Evolutionary conservation across 2,888 invertebrate genomes (phyloP), one percentile per base, ranked within the genome.

Genomic region (Pelosia muscerda): DNA sequence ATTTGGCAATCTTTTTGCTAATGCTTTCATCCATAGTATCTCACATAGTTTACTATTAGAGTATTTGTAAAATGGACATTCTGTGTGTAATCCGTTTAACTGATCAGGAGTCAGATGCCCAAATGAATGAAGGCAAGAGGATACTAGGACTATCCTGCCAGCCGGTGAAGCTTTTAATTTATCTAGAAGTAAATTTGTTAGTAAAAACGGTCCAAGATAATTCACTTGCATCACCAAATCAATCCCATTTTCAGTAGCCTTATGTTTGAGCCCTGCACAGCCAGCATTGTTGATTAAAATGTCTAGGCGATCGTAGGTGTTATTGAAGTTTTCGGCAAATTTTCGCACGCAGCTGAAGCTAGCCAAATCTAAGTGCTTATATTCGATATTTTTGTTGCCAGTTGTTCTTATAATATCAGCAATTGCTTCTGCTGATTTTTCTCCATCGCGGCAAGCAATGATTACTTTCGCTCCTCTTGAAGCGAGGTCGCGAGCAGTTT

Each of bases 361-460:
- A 0, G 92, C 84, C 22, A 96, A 89, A 81, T 96, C 95, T 61
- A 96, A 81, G 55, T 88, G 79, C 28, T 2, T 2, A 28, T 56
- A 49, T n/a, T 49, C 49, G n/a, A 49, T 9, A 9, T 49, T 49
- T 1, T 49, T 49, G 49, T 49, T 49, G n/a, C 49, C 49, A 49
- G 49, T 49, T 28, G 26, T 26, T 26, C 2, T 56, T 25, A 28
- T 56, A 56, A 49, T 49, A 9, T 56, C 56, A 1, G 6, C 5
- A 2, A 56, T 28, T 19, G 56, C 95, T 95, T 94, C 90, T 91
- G 97, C 96, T 79, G 98, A 97, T 90, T 96, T 96, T 10, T 94
- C 84, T 83, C 96, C 92, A 88, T 98, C 95, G 74, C 98, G 95
- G 85, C 98, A 97, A 1, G 98, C 98, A 96, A 98, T 97, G 68